phyloP scores from a whole-genome alignment of 2,888 invertebrate species.

The Synergus japonicus region DNA sequence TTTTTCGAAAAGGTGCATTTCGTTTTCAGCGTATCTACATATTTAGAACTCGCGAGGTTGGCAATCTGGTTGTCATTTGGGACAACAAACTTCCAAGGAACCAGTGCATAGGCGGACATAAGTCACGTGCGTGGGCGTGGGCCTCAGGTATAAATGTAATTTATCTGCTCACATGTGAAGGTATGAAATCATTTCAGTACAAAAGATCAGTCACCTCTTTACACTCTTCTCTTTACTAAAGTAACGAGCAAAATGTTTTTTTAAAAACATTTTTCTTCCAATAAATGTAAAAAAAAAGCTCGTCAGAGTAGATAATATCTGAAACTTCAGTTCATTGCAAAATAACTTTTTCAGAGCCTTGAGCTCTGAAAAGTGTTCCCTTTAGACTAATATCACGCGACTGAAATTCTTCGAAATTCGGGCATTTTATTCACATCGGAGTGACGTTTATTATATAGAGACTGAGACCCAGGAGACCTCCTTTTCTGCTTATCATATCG shows the following conservation, averaged over 20 bases:
- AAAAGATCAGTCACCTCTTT: neutral
- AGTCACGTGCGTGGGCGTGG: constrained; percentile 31
- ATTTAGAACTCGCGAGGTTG: constrained; percentile 20
- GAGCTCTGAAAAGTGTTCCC: neutral
- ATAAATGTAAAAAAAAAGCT: too few species aligned
- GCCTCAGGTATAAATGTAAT: constrained; percentile 32
- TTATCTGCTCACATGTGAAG: constrained; percentile 21
- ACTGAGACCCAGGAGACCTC: constrained; percentile 20
- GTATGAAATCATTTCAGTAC: constrained; percentile 5
- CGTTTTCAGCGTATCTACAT: constrained; percentile 21
- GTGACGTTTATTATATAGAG: constrained; percentile 20
- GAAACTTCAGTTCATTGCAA: neutral
- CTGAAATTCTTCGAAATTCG: constrained; percentile 12
- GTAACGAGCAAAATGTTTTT: neutral
- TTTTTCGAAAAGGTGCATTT: constrained; percentile 37
- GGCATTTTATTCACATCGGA: neutral
- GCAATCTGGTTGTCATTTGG: too few species aligned
- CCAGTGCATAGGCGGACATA: neutral
- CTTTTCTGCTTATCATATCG: constrained; percentile 33
- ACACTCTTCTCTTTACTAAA: neutral
- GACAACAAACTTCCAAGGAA: too few species aligned
- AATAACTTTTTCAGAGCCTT: neutral
- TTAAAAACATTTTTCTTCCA: too few species aligned
- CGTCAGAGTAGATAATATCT: too few species aligned
- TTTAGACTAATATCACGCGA: constrained; percentile 6